Evolutionary conservation across 2,888 invertebrate genomes (phyloP).

Genomic region (Saturnia pavonia): DNA sequence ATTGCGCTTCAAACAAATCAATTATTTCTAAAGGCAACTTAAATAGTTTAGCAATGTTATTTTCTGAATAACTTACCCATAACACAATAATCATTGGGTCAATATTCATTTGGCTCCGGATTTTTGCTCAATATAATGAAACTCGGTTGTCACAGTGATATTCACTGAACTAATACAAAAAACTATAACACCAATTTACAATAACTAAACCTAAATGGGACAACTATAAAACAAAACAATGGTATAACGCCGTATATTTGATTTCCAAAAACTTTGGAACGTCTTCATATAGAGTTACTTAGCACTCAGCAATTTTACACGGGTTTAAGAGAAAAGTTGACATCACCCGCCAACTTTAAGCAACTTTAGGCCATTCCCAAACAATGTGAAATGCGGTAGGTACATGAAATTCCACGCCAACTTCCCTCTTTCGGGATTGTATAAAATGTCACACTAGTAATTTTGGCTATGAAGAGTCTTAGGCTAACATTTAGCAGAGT

Average conservation of each 20-base stretch:
- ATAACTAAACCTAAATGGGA: neutral
- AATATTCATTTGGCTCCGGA: neutral
- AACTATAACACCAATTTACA: neutral
- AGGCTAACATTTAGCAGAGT: neutral
- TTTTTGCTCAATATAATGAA: no score
- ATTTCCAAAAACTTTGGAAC: slow-evolving; percentile 3
- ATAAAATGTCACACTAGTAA: neutral
- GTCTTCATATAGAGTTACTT: slow-evolving; percentile 10
- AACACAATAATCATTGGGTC: neutral
- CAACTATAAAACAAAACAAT: neutral
- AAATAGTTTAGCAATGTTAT: neutral
- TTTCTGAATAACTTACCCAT: neutral
- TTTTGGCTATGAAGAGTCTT: neutral
- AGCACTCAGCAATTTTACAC: slow-evolving; percentile 4
- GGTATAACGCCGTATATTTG: neutral
- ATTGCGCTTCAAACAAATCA: neutral
- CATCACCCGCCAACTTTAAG: slow-evolving; percentile 2
- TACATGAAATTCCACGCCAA: slow-evolving; percentile 6
- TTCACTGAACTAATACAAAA: neutral
- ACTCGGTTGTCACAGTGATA: no score
- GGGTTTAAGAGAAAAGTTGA: slow-evolving; percentile 15
- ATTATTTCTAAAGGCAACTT: neutral
- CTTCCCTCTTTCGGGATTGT: slow-evolving; percentile 2
- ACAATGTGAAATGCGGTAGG: slow-evolving; percentile 15
- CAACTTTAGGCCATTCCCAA: slow-evolving; percentile 19